Base-by-base conservation (phyloP, 2,888 invertebrate genomes). In the Lottia gigantea region DNA sequence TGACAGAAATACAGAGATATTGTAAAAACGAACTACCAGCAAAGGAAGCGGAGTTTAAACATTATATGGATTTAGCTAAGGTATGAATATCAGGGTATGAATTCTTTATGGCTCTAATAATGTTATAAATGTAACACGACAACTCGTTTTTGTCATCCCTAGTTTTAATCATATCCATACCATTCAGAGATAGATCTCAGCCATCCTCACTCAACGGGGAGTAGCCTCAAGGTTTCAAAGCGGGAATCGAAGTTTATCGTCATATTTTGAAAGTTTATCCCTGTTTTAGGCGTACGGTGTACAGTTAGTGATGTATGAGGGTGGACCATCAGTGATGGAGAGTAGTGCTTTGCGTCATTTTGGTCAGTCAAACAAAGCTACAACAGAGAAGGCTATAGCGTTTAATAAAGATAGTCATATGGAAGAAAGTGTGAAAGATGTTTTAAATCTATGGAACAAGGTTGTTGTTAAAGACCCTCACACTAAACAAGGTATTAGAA, bases 271-370 rank as follows among this genome's bases (percentile, higher is more conserved):
- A 8, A 8, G 6, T 40, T 40, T 6, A 40, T 6, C 11, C 7
- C 40, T 40, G 11, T 40, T 31, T 40, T 40, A 40, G 80, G 67
- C 65, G 16, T 74, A 79, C 67, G 72, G 73, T 40, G 55, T 79
- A 16, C 76, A 77, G 45, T 69, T 81, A 8, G 46, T 79, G 63
- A 79, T 78, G 75, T 81, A 81, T 66, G 81, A 81, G 66, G 81
- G 78, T 1, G 81, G 81, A 23, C 81, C 79, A 11, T 74, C 73
- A 2, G 68, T 81, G 11, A 76, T 78, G 64, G 78, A 78, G 62
- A 68, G 70, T 15, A 63, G 71, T 14, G 76, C 74, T 2, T 72
- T 76, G 11, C 65, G 66, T 6, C 71, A 69, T 19, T 31, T n/a
- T n/a, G 68, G 76, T 14, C 46, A 66, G 1, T 66, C 71, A n/a